Base-by-base conservation (phyloP, 35 echinoderm and acorn worm species). In the Lytechinus pictus region DNA sequence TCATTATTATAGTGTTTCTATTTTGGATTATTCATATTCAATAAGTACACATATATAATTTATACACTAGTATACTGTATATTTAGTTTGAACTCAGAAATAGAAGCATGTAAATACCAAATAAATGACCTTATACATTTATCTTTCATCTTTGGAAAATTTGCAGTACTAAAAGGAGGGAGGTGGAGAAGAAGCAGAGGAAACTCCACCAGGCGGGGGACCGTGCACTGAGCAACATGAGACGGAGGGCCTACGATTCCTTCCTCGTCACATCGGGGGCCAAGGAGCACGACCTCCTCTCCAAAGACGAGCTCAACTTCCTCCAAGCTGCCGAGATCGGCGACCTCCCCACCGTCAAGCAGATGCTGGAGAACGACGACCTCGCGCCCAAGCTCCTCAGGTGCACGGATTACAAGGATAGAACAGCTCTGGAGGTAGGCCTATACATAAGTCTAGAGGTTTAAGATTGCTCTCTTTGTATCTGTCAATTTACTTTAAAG, bases 401-500 rank as follows among this genome's bases (percentile, higher is more conserved):
- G 60, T 98, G 97, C 27, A 97, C 95, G 16, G 97, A 99, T 94
- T 96, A 94, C 52, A 98, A 97, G 87, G 98, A 99, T 54, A 89
- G 97, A 4, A 97, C 97, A 9, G 93, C 96, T 24, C 87, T 98
- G 1, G 98, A 99, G 86, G 97, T 99, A 33, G n/a, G 33, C 33
- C 33, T 0, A 44, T 44, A 44, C 33, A 44, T 44, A 44, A 44
- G 33, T 44, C 1, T 44, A 2, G 33, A 44, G 33, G 0, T 44
- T 44, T 44, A 44, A 44, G 0, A 1, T 44, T 44, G 33, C 33
- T 44, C 33, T 44, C 33, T 44, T 44, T 44, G 33, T 44, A 44
- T 44, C 33, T 44, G 33, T 44, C 0, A 44, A 44, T 44, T 44
- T 44, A 44, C 33, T 44, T 44, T 44, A 2, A 44, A 44, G 33